These are phyloP conservation scores for Cirrhinus mrigala DNA, from an alignment of 2,797 vertebrate species.

Conservation along the genomic window DNA sequence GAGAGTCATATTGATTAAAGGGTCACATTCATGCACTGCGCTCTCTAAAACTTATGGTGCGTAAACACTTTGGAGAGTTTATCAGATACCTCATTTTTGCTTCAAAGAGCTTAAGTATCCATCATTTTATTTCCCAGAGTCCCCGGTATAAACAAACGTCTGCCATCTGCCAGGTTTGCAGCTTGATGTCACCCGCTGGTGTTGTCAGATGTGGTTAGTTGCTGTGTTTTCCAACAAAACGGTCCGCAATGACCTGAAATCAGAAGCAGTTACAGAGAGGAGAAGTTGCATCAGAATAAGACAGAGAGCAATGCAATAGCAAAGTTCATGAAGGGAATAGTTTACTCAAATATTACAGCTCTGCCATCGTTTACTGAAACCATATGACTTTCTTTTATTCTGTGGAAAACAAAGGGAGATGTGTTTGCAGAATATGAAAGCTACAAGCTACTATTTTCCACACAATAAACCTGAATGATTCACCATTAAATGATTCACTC, in stretches of 20 bases:
- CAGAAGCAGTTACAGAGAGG: constrained; percentile 11
- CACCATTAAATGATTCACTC: neutral
- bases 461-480: neutral
- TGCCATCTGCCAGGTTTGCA: constrained; percentile 33
- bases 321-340: neutral
- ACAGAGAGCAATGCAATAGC: neutral
- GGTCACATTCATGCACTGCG: constrained; percentile 28
- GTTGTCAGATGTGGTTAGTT: constrained; percentile 31
- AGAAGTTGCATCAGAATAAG: neutral
- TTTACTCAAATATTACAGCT: neutral
- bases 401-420: neutral
- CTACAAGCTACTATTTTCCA: neutral
- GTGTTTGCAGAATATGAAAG: neutral
- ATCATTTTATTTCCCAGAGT: constrained; percentile 38
- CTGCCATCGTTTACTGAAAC: neutral
- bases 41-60: constrained; percentile 17
- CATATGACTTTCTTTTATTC: constrained; percentile 5
- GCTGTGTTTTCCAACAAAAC: constrained; percentile 9
- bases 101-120: constrained; percentile 30
- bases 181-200: constrained; percentile 16
- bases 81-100: constrained; percentile 37
- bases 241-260: constrained; percentile 13
- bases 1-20: constrained; percentile 36
- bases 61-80: constrained; percentile 34
- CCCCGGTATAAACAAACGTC: constrained; percentile 17